These are phyloP conservation scores for Diadophis punctatus DNA, from an alignment of 2,113 vertebrate genomes.

Conservation along the genomic window DNA sequence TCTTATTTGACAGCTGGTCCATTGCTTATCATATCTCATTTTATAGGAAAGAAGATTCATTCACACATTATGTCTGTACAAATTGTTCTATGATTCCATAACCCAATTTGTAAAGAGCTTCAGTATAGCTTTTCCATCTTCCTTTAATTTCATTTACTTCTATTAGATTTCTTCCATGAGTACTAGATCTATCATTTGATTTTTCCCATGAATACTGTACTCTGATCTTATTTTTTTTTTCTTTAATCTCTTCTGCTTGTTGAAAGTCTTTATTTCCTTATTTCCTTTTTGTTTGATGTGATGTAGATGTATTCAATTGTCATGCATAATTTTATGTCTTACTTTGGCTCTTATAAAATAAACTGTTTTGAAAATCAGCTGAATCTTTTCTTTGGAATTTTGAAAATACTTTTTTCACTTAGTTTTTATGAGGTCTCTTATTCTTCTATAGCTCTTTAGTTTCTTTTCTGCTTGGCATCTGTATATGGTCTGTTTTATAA, in stretches of 20 bases:
- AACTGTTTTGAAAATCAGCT: neutral
- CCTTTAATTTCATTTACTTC: neutral
- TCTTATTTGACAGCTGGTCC: neutral
- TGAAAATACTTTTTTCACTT: neutral
- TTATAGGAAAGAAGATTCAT: neutral
- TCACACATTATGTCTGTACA: neutral
- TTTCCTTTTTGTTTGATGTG: neutral
- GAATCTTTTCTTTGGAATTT: neutral
- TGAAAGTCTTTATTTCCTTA: neutral
- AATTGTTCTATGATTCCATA: neutral
- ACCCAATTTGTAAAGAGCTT: neutral
- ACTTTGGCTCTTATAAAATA: neutral
- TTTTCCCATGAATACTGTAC: neutral
- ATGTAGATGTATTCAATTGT: neutral
- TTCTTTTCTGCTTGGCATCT: neutral
- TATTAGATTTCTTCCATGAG: neutral
- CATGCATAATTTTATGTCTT: neutral
- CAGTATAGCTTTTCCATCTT: neutral
- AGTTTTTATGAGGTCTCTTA: neutral
- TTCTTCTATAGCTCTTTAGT: neutral
- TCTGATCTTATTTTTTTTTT: neutral
- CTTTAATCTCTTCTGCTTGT: neutral
- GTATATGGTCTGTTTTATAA: neutral
- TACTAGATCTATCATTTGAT: neutral
- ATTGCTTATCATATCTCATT: neutral